Evolutionary conservation across 37 sponge, comb jelly and placozoan species (phyloP).

Genomic region (Lycopodina hypogea): DNA sequence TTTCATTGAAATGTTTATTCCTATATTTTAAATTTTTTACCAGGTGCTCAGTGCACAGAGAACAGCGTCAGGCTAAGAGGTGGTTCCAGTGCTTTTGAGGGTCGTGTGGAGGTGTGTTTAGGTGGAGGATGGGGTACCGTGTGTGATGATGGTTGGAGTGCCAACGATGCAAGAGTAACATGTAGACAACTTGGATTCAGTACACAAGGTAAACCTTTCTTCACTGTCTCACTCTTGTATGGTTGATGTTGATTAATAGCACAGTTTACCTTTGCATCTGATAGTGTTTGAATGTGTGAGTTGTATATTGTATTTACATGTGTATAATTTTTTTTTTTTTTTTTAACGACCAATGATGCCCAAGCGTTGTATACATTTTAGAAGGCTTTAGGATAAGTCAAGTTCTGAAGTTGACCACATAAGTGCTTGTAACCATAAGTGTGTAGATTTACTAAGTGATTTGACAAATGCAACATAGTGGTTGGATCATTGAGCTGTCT

Average conservation of each 20-base stretch:
- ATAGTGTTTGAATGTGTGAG: no score
- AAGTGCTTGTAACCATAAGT: no score
- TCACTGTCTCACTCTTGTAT: background rate
- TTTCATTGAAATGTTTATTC: background rate
- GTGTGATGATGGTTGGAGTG: no score
- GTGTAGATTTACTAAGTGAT: no score
- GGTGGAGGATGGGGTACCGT: conserved; percentile 26
- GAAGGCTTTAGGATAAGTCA: no score
- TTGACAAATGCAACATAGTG: no score
- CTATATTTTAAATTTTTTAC: background rate
- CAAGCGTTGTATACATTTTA: no score
- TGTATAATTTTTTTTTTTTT: no score
- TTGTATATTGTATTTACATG: no score
- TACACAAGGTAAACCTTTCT: background rate
- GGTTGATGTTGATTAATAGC: background rate
- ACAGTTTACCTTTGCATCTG: background rate
- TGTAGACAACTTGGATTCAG: conserved; percentile 17
- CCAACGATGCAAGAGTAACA: background rate
- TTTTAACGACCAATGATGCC: no score
- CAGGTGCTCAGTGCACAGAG: conserved; percentile 26
- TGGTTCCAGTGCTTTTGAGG: conserved; percentile 17
- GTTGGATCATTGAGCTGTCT: no score
- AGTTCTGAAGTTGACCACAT: no score
- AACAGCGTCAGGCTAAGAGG: background rate
- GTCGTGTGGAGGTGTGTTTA: conserved; percentile 27